Evolutionary conservation across 2,888 invertebrate species (phyloP), one percentile per base, ranked within the genome.

Genomic region (Machimus rusticus): DNA sequence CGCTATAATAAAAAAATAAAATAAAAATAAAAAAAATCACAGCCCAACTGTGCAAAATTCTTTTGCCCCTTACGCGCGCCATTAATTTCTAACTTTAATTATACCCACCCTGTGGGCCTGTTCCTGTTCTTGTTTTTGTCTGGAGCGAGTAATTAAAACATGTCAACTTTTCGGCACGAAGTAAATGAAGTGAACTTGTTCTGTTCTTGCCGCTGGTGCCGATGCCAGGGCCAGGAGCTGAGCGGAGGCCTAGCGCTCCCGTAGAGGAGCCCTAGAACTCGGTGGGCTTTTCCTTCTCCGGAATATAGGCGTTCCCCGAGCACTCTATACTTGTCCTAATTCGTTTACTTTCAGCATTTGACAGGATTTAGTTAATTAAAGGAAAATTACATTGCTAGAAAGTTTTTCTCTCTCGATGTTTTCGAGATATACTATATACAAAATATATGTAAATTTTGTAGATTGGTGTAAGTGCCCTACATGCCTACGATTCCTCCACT

Each of bases 341-440:
- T 82, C 82, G 37, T 82, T 82, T 66, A 37, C 66, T 55, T 82
- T 23, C 66, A 82, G 28, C 82, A 37, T 82, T 82, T 57, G 82
- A 82, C 57, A 66, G 82, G 82, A 82, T 82, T 66, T 46, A 66
- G 82, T 79, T 79, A 79, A 79, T 79, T 79, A 79, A 79, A 28
- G 79, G 79, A 46, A 79, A 79, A 79, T 79, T 79, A 79, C 46
- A 51, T 79, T 79, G 79, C 66, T 23, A 23, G 51, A 79, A 51
- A 79, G 51, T 79, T 79, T 79, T 79, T 79, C 79, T 79, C 79
- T 79, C 23, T 23, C 66, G 66, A 28, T 66, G 66, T 66, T 66
- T 66, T 23, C 9, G 28, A 51, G n/a, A 51, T n/a, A n/a, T n/a
- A n/a, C n/a, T n/a, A 51, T 51, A 51, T 8, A 51, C 34, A 16